Evolutionary conservation across 2,888 invertebrate genomes (phyloP).

Genomic region (Napeogenes inachia): DNA sequence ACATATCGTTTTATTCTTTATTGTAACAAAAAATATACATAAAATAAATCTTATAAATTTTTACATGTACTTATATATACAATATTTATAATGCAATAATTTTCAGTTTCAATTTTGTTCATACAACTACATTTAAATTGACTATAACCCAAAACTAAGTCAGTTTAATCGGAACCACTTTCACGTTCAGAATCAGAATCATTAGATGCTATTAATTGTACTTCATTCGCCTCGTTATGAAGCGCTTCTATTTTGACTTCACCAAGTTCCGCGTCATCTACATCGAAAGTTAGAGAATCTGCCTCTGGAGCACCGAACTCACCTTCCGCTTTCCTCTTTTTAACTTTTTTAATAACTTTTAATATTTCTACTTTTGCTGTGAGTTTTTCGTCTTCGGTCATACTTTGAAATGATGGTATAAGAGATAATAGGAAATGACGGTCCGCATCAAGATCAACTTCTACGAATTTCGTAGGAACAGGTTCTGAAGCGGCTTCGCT

Average conservation of each 20-base stretch:
- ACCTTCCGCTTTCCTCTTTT: conserved; percentile 14
- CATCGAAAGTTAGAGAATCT: conserved; percentile 14
- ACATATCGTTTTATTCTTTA: no score
- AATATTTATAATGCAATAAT: no score
- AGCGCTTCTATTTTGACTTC: conserved; percentile 18
- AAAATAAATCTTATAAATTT: no score
- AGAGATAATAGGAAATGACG: conserved; percentile 46
- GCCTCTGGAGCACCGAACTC: conserved; percentile 11
- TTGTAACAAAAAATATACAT: no score
- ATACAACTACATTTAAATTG: no score
- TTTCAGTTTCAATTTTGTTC: no score
- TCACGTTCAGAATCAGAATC: conserved; percentile 10
- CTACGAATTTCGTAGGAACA: not conserved
- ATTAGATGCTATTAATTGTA: not conserved
- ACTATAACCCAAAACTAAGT: no score
- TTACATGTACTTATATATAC: no score
- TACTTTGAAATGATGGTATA: conserved; percentile 44
- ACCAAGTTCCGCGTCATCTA: conserved; percentile 5
- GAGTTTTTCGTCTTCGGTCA: conserved; percentile 45
- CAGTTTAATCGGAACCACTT: not conserved
- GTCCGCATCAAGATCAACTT: conserved; percentile 40
- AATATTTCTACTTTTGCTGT: conserved; percentile 47
- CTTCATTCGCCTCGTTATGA: not conserved
- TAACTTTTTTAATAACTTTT: conserved; percentile 40
- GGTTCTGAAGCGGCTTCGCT: conserved; percentile 5